Evolutionary conservation across 2,888 invertebrate genomes (phyloP).

Genomic region (Scelioninae gen. 2): DNA sequence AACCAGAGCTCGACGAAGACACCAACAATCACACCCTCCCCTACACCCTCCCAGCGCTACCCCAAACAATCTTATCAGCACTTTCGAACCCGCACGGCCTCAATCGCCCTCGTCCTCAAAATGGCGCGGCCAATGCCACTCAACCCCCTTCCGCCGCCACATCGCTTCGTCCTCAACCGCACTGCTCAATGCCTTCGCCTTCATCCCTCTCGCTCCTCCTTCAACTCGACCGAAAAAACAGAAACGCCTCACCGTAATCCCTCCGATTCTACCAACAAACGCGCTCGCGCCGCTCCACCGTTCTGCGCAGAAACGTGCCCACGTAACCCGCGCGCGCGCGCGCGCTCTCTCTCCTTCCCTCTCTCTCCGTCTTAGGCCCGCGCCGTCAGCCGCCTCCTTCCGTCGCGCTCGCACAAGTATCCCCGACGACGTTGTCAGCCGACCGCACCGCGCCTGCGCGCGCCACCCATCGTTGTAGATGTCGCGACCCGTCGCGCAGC

Average conservation of each 20-base stretch:
- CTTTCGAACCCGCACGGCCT: conserved; percentile 13
- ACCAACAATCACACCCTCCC: neutral
- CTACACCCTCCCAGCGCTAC: neutral
- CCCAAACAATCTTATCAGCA: conserved; percentile 9
- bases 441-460: conserved; percentile 10
- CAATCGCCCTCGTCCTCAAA: conserved; percentile 28
- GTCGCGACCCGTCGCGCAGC: conserved; percentile 16
- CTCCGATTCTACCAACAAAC: neutral
- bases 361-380: neutral
- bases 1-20: neutral
- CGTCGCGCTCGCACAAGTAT: too few relatives aligned
- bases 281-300: too few relatives aligned
- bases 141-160: conserved; percentile 3
- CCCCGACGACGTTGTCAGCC: too few relatives aligned
- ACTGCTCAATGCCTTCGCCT: neutral
- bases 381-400: neutral
- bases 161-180: neutral
- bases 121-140: conserved; percentile 26
- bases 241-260: neutral
- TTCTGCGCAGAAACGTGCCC: conserved; percentile 3
- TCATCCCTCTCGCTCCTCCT: neutral
- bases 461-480: neutral
- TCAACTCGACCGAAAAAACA: neutral
- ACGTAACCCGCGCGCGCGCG: too few relatives aligned
- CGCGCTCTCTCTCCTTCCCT: neutral